Evolutionary conservation across 37 sponge, comb jelly and placozoan species (phyloP).

Genomic region (Eunapius fragilis): DNA sequence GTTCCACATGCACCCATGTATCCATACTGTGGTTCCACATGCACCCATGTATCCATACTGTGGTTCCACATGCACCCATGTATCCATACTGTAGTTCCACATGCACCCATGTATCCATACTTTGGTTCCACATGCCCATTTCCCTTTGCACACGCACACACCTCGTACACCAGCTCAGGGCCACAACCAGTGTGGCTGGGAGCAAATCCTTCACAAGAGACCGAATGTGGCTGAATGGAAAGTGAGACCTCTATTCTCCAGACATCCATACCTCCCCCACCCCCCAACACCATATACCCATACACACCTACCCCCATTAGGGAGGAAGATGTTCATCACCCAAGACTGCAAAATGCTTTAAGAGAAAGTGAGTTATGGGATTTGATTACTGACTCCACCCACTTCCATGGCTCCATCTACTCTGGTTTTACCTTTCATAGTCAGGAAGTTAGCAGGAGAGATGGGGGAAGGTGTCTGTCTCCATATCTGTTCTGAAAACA

Average conservation of each 20-base stretch:
- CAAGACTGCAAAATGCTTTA: constrained; percentile 59
- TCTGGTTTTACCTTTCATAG: background rate
- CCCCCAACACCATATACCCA: background rate
- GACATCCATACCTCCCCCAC: background rate
- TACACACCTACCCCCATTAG: constrained; percentile 2
- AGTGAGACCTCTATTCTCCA: constrained; percentile 26
- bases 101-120: background rate
- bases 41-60: background rate
- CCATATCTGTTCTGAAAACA: constrained; percentile 89
- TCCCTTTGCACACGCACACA: too few relatives aligned
- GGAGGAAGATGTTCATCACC: constrained; percentile 61
- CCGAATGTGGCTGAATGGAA: constrained; percentile 85
- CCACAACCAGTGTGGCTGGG: constrained; percentile 65
- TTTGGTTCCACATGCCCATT: background rate
- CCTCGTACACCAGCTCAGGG: constrained; percentile 27
- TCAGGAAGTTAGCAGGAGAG: constrained; percentile 21
- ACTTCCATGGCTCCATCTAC: background rate
- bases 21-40: background rate
- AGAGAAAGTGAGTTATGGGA: constrained; percentile 47
- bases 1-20: background rate
- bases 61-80: background rate
- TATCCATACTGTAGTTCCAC: background rate
- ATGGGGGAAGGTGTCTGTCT: constrained; percentile 32
- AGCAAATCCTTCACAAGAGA: constrained; percentile 55
- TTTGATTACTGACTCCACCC: background rate